phyloP scores from a whole-genome alignment of 1,140 invertebrate genomes.

The Geopemphigus sp. region DNA sequence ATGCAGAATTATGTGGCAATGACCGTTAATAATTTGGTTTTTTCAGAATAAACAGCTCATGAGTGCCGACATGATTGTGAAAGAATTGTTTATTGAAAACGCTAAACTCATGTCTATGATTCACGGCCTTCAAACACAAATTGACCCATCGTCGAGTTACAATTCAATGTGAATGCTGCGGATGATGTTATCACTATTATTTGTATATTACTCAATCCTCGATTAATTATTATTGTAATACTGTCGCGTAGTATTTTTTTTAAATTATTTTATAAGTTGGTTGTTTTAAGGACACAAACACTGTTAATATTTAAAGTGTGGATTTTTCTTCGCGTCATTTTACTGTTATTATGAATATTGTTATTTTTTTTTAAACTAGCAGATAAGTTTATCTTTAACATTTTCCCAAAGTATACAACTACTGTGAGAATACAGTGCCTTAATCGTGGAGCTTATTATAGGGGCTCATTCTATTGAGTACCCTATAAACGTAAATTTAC shows the following conservation, averaged over 20 bases:
- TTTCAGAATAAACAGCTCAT: conserved; percentile 63
- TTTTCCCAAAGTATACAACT: neutral
- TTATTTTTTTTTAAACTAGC: neutral
- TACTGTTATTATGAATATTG: neutral
- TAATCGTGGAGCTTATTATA: conserved; percentile 35
- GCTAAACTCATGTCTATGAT: conserved; percentile 66
- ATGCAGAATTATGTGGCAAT: neutral
- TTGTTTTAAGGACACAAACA: conserved; percentile 24
- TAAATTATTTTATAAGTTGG: neutral
- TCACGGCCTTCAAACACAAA: conserved; percentile 64
- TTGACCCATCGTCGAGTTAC: conserved; percentile 18
- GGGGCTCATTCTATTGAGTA: neutral
- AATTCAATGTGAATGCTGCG: conserved; percentile 28
- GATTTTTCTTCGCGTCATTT: conserved; percentile 5
- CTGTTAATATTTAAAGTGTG: conserved; percentile 32
- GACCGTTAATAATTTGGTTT: conserved; percentile 33
- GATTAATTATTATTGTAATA: conserved; percentile 2
- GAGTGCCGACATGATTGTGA: conserved; percentile 71
- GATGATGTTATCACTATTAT: neutral
- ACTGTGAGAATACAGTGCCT: conserved; percentile 29
- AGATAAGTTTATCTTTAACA: neutral
- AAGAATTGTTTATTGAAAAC: conserved; percentile 79
- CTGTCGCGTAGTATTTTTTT: neutral
- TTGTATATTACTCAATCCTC: neutral
- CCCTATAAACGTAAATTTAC: conserved; percentile 6